phyloP scores from a whole-genome alignment of 1,140 invertebrate genomes.

The Eriosoma lanigerum region DNA sequence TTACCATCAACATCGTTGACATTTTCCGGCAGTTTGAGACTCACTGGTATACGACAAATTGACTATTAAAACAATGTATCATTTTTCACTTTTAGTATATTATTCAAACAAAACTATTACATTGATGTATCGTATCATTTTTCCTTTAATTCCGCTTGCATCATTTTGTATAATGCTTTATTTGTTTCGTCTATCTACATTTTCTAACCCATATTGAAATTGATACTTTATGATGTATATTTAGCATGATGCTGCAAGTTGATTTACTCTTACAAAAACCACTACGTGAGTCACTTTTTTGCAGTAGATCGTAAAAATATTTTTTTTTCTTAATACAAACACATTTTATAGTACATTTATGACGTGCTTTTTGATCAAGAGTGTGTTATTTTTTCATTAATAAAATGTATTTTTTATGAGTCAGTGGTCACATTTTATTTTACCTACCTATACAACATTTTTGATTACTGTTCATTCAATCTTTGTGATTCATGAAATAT shows the following conservation, averaged over 20 bases:
- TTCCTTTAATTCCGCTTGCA: too few species aligned
- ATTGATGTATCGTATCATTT: too few species aligned
- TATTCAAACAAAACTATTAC: too few species aligned
- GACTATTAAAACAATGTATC: too few species aligned
- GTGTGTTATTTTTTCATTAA: conserved; percentile 22
- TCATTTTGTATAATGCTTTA: not conserved
- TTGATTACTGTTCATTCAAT: not conserved
- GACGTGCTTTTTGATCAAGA: not conserved
- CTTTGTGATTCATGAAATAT: not conserved
- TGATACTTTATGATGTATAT: not conserved
- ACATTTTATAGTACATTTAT: conserved; percentile 23
- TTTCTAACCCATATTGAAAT: not conserved
- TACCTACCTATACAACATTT: not conserved
- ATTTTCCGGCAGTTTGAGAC: too few species aligned
- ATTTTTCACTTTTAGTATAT: too few species aligned
- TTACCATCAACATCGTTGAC: too few species aligned
- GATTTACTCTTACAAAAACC: not conserved
- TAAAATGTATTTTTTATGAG: conserved; percentile 20
- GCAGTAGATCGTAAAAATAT: conserved; percentile 13
- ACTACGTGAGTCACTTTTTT: not conserved
- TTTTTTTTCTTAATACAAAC: not conserved
- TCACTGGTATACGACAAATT: too few species aligned
- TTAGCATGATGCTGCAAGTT: not conserved
- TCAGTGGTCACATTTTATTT: conserved; percentile 2
- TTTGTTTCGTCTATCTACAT: not conserved